These are phyloP conservation scores for Lypha dubia DNA, from an alignment of 2,888 invertebrate genomes.

Conservation along the genomic window DNA sequence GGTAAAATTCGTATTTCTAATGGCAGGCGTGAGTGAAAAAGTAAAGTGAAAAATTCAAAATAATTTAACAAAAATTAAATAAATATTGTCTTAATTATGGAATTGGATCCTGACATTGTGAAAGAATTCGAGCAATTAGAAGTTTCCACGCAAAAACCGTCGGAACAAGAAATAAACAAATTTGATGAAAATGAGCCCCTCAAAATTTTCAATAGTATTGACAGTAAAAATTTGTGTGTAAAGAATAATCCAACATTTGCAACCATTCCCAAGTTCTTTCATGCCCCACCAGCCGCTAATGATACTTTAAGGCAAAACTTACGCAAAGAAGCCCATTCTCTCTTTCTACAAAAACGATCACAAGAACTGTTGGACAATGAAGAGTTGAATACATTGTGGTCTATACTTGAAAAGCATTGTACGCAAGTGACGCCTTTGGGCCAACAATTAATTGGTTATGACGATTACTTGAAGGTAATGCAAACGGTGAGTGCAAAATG, in stretches of 20 bases:
- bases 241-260: conserved; percentile 82
- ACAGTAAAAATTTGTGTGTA: conserved; percentile 6
- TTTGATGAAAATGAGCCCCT: conserved; percentile 73
- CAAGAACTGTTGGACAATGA: conserved; percentile 93
- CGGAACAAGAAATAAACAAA: conserved; percentile 74
- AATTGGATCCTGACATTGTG: conserved; percentile 79
- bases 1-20: background rate
- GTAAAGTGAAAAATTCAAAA: background rate
- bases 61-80: background rate
- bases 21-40: background rate
- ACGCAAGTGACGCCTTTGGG: conserved; percentile 89
- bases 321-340: conserved; percentile 93
- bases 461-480: conserved; percentile 92
- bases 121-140: conserved; percentile 76
- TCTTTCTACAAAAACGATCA: conserved; percentile 93
- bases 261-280: conserved; percentile 90
- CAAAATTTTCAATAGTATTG: conserved; percentile 1
- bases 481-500: conserved; percentile 90
- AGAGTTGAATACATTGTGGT: conserved; percentile 94
- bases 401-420: conserved; percentile 90
- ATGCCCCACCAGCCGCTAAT: conserved; percentile 89
- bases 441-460: conserved; percentile 93
- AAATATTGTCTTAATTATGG: conserved; percentile 73
- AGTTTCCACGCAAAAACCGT: conserved; percentile 72
- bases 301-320: conserved; percentile 91